Conservation (phyloP, 2,797 vertebrate genomes). For the Sebastiscus tertius region DNA sequence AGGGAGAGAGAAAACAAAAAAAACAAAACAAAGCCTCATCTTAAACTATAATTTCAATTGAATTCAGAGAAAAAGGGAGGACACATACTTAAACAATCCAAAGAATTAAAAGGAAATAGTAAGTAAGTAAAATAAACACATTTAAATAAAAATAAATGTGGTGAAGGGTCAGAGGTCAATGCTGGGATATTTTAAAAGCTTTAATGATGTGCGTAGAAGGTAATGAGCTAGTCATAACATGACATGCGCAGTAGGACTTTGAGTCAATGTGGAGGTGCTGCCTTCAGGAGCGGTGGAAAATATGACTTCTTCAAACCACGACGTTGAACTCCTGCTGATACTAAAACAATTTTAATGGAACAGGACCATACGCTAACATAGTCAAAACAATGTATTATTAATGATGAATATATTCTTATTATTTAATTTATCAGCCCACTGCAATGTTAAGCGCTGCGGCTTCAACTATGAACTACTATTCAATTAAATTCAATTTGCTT, state of each 20-base stretch:
- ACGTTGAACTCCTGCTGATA: neutral
- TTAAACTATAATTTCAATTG: too few relatives aligned
- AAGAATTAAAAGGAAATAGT: too few relatives aligned
- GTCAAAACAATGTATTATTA: neutral
- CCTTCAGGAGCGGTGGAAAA: slow-evolving; percentile 32
- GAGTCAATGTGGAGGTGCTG: neutral
- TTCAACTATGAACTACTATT: too few relatives aligned
- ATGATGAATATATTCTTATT: neutral
- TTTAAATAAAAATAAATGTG: too few relatives aligned
- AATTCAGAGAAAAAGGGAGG: too few relatives aligned
- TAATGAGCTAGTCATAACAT: neutral
- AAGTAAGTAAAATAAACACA: too few relatives aligned
- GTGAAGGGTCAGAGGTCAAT: too few relatives aligned
- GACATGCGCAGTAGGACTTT: slow-evolving; percentile 66
- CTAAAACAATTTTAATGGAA: neutral
- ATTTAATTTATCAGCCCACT: neutral
- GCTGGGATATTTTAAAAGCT: slow-evolving; percentile 20
- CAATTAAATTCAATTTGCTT: too few relatives aligned
- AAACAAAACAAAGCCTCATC: too few relatives aligned
- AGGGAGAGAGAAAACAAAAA: too few relatives aligned
- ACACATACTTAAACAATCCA: too few relatives aligned
- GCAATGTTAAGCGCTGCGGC: neutral
- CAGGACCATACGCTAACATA: fast-evolving
- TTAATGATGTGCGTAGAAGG: slow-evolving; percentile 13
- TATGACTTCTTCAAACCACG: neutral